A percentile compares a stretch with the other conserved stretches of the same genome.
Conservation (phyloP, 1,140 invertebrate species). For the Drosophila repletoides region DNA sequence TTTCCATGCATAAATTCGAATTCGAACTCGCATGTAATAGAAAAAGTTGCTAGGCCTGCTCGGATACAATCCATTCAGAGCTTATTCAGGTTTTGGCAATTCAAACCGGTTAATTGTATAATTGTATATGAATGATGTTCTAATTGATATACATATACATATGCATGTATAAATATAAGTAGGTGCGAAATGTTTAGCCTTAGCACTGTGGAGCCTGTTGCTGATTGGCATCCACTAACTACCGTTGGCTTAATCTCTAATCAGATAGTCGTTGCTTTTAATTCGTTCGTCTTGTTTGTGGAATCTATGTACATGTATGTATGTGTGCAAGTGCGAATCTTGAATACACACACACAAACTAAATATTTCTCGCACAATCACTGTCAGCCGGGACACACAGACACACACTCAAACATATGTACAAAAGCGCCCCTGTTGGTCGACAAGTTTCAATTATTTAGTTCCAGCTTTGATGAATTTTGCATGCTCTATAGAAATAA, state of each 20-base stretch:
- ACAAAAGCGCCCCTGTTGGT: slow-evolving; percentile 27
- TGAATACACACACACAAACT: slow-evolving; percentile 7
- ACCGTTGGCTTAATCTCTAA: slow-evolving; percentile 14
- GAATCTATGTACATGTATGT: not conserved
- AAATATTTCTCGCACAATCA: slow-evolving; percentile 9
- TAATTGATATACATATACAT: slow-evolving; percentile 10
- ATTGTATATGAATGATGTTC: not conserved
- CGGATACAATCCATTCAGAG: slow-evolving; percentile 9
- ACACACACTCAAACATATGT: not conserved
- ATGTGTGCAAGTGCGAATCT: slow-evolving; percentile 3
- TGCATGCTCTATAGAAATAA: not conserved
- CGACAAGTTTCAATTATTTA: not conserved
- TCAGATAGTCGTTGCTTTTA: slow-evolving; percentile 1
- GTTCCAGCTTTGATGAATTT: not conserved
- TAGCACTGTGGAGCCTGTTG: slow-evolving; percentile 3
- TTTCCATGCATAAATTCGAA: no score
- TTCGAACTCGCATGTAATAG: no score
- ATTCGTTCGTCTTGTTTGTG: slow-evolving; percentile 4
- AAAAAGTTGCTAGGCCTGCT: no score
- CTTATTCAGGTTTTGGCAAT: slow-evolving; percentile 42
- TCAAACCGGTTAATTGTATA: slow-evolving; percentile 56
- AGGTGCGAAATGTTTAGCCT: slow-evolving; percentile 13
- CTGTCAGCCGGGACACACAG: not conserved
- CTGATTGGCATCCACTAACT: slow-evolving; percentile 24
- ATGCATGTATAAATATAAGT: not conserved